Base-by-base conservation (phyloP, 1,140 invertebrate genomes). In the Diorhabda carinulata region DNA sequence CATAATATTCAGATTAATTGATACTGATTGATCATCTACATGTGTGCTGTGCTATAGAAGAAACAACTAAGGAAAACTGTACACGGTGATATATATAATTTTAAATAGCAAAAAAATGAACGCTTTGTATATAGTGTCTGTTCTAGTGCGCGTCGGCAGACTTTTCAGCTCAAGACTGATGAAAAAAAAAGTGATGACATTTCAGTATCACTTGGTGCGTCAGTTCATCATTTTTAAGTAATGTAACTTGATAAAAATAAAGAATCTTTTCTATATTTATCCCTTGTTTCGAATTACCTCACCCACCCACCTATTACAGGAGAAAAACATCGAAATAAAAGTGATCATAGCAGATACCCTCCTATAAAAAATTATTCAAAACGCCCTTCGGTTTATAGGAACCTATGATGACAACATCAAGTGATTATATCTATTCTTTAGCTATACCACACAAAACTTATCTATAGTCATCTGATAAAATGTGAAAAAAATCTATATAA, bases 81-180 rank as follows among this genome's bases (percentile, higher is more conserved):
- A 69, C 70, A 69, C 73, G 72, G 66, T 72, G 67, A 69, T 69
- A 52, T 52, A 52, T 25, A 25, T 25, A 25, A 25, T 25, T 25
- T 25, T 25, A 52, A 61, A 68, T 72, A 72, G 67, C 70, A 69
- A 52, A 25, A 25, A 25, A 62, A 68, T 71, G 69, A 70, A 73
- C 72, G 73, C 70, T 73, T 25, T 73, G 71, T 75, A 72, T 68
- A 73, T 70, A 73, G 60, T 73, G 68, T 71, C 64, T 70, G 69
- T 66, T 73, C 71, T 71, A 75, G 68, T 67, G 70, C 69, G 73
- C 67, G 63, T 52, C 47, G n/a, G 47, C 47, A 52, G 47, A 52
- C 47, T n/a, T 52, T 52, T 72, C 66, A 74, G 66, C 71, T 75
- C 73, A 73, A 75, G 73, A 74, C 73, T 74, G 73, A 74, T 74